phyloP scores from a whole-genome alignment of 2,113 vertebrate species.

The Sylvia atricapilla region DNA sequence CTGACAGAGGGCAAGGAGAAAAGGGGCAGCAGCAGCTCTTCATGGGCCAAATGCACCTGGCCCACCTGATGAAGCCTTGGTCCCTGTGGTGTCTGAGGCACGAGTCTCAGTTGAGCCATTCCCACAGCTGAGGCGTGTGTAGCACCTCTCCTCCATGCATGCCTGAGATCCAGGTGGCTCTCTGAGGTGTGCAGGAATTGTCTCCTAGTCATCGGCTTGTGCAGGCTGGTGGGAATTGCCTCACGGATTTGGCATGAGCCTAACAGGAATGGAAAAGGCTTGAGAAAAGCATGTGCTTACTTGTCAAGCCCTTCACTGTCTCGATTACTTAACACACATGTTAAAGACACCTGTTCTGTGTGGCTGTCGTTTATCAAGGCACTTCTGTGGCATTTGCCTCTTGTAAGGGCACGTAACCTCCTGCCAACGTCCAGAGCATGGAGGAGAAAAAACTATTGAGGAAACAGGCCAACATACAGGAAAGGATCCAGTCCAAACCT shows the following conservation, averaged over 20 bases:
- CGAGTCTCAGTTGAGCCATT: background rate
- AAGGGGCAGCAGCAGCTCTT: background rate
- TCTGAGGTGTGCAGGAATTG: background rate
- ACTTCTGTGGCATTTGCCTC: background rate
- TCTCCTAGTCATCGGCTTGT: background rate
- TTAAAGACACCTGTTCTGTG: rapidly evolving
- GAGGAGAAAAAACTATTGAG: background rate
- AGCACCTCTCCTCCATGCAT: rapidly evolving
- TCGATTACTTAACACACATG: rapidly evolving
- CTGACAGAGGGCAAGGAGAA: background rate
- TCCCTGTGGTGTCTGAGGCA: background rate
- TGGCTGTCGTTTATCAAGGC: rapidly evolving
- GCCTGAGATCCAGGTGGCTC: background rate
- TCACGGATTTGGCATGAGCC: background rate
- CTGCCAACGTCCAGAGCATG: rapidly evolving
- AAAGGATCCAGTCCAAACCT: background rate
- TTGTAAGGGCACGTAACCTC: background rate
- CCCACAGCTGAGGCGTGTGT: rapidly evolving
- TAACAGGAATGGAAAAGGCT: background rate
- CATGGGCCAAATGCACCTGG: background rate
- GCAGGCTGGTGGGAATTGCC: background rate
- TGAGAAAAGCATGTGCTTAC: background rate
- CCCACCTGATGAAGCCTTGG: too few species aligned
- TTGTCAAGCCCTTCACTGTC: background rate
- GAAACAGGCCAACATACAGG: background rate